A percentile compares a stretch with the other conserved stretches of the same genome.
phyloP scores from a whole-genome alignment of 2,113 vertebrate species.

The Alethe diademata region DNA sequence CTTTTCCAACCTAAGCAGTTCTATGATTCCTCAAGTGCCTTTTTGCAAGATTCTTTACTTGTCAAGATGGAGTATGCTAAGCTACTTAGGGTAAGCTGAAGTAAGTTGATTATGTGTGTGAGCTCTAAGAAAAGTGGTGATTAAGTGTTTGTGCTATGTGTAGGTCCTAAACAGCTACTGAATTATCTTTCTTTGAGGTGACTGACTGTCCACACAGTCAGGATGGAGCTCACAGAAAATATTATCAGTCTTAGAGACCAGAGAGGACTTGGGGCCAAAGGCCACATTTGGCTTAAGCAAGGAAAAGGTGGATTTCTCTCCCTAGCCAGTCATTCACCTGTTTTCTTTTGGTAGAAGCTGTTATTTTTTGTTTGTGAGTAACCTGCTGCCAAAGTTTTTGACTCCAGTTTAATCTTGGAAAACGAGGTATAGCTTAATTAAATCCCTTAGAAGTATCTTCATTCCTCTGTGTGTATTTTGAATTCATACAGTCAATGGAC shows the following conservation, averaged over 20 bases:
- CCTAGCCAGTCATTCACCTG: not conserved
- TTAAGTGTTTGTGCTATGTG: not conserved
- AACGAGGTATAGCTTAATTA: not conserved
- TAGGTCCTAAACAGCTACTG: not conserved
- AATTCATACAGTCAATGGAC: not conserved
- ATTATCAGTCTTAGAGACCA: not conserved
- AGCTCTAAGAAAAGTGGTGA: not conserved
- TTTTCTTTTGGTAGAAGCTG: not conserved
- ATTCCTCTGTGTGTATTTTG: not conserved
- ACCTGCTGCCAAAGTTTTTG: not conserved
- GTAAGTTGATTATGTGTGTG: slow-evolving; percentile 20
- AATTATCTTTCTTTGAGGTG: not conserved
- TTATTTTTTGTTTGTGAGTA: not conserved
- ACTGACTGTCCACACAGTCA: not conserved
- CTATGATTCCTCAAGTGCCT: not conserved
- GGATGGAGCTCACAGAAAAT: not conserved
- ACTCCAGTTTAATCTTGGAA: not conserved
- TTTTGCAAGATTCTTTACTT: not conserved
- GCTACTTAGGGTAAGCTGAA: slow-evolving; percentile 37
- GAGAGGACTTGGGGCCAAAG: not conserved
- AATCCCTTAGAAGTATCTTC: not conserved
- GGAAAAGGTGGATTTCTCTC: not conserved
- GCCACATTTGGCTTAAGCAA: not conserved
- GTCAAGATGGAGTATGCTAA: slow-evolving; percentile 1
- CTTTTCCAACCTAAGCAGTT: not conserved